These are phyloP conservation scores for Helarctos malayanus DNA, from an alignment of 2,797 vertebrate species.

Conservation along the genomic window DNA sequence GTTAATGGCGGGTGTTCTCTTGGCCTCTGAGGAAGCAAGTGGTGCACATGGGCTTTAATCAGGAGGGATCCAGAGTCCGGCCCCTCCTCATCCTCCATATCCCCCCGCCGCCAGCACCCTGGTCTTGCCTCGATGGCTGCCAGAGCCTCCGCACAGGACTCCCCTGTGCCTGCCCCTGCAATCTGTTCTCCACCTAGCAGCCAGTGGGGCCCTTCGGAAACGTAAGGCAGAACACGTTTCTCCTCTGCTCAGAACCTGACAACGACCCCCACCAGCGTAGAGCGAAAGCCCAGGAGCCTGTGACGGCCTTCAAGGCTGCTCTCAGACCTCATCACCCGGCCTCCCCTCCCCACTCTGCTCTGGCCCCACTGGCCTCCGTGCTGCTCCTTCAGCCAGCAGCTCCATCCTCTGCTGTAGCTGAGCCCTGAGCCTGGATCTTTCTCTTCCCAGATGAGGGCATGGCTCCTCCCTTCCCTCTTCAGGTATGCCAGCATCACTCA, in stretches of 20 bases:
- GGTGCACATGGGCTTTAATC: not conserved
- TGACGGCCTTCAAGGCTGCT: not conserved
- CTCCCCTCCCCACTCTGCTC: not conserved
- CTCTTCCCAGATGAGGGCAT: not conserved
- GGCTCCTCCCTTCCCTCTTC: not conserved
- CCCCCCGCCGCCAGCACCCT: not conserved
- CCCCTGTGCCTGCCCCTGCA: not conserved
- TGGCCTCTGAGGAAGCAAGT: not conserved
- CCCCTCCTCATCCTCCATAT: not conserved
- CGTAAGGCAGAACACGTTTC: not conserved
- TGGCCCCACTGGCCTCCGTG: too few relatives aligned
- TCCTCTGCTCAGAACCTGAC: not conserved
- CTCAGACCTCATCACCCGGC: not conserved
- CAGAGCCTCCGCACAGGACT: not conserved
- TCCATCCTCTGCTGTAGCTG: not conserved
- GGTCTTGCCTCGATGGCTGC: too few relatives aligned
- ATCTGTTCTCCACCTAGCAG: not conserved
- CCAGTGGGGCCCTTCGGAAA: not conserved
- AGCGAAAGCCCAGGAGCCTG: not conserved
- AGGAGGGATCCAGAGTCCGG: not conserved
- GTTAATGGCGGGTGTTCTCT: not conserved
- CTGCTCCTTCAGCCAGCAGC: too few relatives aligned
- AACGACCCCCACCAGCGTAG: not conserved
- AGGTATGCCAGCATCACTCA: not conserved
- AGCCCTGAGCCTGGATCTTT: not conserved